Base-by-base conservation (phyloP, 2,797 vertebrate genomes). In the Novumbra hubbsi region DNA sequence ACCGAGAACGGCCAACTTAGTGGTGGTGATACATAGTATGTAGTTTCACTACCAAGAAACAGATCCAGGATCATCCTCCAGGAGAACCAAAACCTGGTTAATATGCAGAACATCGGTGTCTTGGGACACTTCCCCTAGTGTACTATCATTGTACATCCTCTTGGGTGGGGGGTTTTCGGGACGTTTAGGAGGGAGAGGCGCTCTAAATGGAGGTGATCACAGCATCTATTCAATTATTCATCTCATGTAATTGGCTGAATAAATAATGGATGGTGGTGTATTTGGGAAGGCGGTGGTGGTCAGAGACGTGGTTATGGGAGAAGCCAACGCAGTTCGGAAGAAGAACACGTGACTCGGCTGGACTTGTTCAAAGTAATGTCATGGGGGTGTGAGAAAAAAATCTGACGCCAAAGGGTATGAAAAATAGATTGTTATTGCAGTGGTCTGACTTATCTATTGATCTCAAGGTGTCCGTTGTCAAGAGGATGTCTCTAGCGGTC, bases 161-260 rank as follows among this genome's bases (percentile, higher is more conserved):
- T 24, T 34, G 34, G 24, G 64, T 45, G 60, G 63, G 24, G 21
- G 57, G 50, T 60, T 60, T 24, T 3, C 24, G 73, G 72, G 52
- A 4, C 77, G 55, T 73, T 66, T 2, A 16, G 41, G 76, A 27
- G 74, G 16, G 73, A 68, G 45, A 45, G 50, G 74, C 67, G 70
- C 72, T 65, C 76, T 83, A 86, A 90, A 89, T 92, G 87, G 77
- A 89, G 81, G 86, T 90, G 88, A 87, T 85, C 67, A 72, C 85
- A 79, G 84, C 81, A 88, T 87, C 89, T 86, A 86, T 89, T 89
- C 90, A 93, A 94, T 95, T 92, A 96, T 95, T 93, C 85, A 86
- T 87, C 80, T 74, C 71, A 83, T 81, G 88, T 95, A 95, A 96
- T 96, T 94, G 93, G 89, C 85, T 82, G 82, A 80, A 84, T 95